A percentile compares a stretch with the other conserved stretches of the same genome.
Conservation (phyloP, 1,140 invertebrate genomes). For the Sipha flava region DNA sequence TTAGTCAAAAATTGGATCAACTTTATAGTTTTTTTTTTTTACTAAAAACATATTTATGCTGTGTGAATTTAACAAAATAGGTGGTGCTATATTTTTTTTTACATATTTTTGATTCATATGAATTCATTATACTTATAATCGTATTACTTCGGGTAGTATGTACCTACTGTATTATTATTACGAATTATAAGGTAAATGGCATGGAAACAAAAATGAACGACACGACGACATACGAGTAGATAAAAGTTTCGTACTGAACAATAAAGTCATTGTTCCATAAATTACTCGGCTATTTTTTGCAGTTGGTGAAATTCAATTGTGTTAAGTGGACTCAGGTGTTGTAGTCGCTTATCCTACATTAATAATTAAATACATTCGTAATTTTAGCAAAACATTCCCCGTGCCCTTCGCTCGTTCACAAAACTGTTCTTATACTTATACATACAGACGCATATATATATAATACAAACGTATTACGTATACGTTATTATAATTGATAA, state of each 20-base stretch:
- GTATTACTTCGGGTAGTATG: too few relatives aligned
- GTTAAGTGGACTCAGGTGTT: slow-evolving; percentile 17
- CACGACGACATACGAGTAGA: not conserved
- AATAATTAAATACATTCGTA: slow-evolving; percentile 6
- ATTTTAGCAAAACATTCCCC: not conserved
- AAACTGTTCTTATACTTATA: too few relatives aligned
- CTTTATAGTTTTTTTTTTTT: too few relatives aligned
- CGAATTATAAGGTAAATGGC: too few relatives aligned
- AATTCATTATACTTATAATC: too few relatives aligned
- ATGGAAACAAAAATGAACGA: not conserved
- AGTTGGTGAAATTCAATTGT: not conserved
- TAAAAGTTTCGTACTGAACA: not conserved
- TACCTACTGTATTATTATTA: not conserved
- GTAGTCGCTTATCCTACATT: not conserved
- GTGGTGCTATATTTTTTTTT: too few relatives aligned
- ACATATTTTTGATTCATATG: too few relatives aligned
- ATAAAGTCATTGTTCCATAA: not conserved
- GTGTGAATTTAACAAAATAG: too few relatives aligned
- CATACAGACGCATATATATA: too few relatives aligned
- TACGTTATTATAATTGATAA: not conserved
- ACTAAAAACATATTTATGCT: too few relatives aligned
- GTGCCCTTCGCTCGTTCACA: too few relatives aligned
- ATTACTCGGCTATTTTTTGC: not conserved
- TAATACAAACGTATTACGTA: not conserved
- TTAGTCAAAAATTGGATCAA: too few relatives aligned